Evolutionary conservation across 2,113 vertebrate species (phyloP).

Genomic region (Apteryx owenii): DNA sequence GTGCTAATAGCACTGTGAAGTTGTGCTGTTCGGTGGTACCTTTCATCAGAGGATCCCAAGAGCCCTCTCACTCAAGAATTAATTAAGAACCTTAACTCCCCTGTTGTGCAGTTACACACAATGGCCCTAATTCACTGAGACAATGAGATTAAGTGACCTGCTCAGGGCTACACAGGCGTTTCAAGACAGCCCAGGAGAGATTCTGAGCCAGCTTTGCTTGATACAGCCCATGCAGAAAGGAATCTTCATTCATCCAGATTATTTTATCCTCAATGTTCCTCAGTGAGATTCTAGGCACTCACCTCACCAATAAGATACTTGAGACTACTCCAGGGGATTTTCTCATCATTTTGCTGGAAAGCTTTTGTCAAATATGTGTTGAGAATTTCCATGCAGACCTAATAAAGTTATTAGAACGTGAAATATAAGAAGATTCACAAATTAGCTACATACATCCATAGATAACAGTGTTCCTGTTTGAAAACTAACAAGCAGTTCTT

Average conservation of each 20-base stretch:
- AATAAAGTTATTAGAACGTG: not conserved
- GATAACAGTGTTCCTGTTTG: not conserved
- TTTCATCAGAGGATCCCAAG: not conserved
- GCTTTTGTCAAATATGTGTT: conserved; percentile 92
- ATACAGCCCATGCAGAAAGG: not conserved
- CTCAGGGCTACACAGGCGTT: not conserved
- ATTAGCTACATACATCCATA: not conserved
- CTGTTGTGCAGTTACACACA: not conserved
- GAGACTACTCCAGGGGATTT: conserved; percentile 93
- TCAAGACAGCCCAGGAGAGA: not conserved
- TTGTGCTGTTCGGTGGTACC: not conserved
- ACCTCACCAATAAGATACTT: conserved; percentile 98
- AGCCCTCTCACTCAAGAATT: not conserved
- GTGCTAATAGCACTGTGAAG: accelerated
- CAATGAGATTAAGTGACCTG: not conserved
- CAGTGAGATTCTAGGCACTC: not conserved
- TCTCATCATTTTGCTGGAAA: conserved; percentile 82
- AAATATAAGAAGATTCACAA: not conserved
- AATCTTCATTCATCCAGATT: not conserved
- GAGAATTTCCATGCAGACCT: conserved; percentile 97
- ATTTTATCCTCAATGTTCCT: not conserved
- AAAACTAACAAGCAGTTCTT: not conserved
- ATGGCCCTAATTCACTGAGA: not conserved
- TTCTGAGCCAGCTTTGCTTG: not conserved
- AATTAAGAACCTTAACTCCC: not conserved